Evolutionary conservation across 37 sponge, comb jelly and placozoan genomes (phyloP), one percentile per base, ranked within the genome.

Genomic region (Tethya wilhelma): DNA sequence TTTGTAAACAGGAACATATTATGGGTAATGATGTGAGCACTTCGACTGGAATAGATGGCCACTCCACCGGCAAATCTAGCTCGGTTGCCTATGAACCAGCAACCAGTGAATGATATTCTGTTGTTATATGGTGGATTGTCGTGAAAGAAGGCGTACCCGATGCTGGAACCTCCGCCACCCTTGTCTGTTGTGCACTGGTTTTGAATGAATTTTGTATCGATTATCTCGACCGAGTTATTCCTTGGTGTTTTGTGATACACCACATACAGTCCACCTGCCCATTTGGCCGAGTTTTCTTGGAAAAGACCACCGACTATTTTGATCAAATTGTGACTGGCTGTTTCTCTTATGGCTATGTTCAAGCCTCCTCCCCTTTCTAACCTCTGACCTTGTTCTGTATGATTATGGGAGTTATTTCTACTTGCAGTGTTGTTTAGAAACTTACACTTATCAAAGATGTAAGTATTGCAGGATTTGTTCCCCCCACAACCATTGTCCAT

Each of bases 331-430:
- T 5, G 26, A 30, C 33, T 4, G 19, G 34, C 66, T 20, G 2
- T 3, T 28, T 4, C 66, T 32, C 32, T 64, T 19, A 64, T 2
- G 66, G 32, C 26, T 4, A 64, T 31, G 7, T 34, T 33, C 2
- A 69, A 44, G 12, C 70, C 70, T 69, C 70, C 70, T 41, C 70
- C 70, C 41, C 44, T 69, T n/a, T 29, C 70, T 1, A 64, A 2
- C 19, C 66, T 34, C 19, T 64, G 66, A 30, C 2, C 23, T 25
- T n/a, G 44, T 40, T 44, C 44, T 40, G 2, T 38, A 43, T 22
- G 2, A 8, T 22, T 38, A 43, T 22, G 20, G 5, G 17, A 22
- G 19, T 17, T 69, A 28, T 2, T 42, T 9, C 4, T 69, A 3
- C 25, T 69, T 39, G 70, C 70, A 69, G 20, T 69, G 70, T 69